phyloP scores from a whole-genome alignment of 2,797 vertebrate species.

The Perdix hodgsoniae region DNA sequence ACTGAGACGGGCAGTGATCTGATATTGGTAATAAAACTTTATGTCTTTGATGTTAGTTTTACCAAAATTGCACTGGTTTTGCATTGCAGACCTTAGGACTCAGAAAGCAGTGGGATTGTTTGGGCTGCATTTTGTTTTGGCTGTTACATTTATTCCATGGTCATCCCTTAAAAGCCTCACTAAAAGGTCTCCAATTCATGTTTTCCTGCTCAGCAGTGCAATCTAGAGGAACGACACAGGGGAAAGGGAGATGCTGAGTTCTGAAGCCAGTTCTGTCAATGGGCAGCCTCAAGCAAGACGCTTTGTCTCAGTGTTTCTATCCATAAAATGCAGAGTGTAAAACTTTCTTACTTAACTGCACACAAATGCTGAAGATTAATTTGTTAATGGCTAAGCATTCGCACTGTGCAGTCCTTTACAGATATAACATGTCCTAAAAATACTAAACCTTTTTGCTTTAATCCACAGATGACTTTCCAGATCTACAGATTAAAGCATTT shows the following conservation, averaged over 20 bases:
- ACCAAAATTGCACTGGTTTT: conserved; percentile 34
- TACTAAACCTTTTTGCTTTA: conserved; percentile 30
- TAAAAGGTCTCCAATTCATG: conserved; percentile 18
- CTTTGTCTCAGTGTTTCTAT: conserved; percentile 21
- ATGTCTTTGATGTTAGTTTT: conserved; percentile 48
- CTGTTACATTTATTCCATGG: conserved; percentile 31
- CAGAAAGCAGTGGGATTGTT: neutral
- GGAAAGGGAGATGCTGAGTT: neutral
- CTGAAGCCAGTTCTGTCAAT: neutral
- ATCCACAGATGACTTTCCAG: conserved; percentile 8
- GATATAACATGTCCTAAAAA: conserved; percentile 34
- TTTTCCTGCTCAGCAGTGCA: neutral
- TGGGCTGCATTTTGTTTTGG: conserved; percentile 25
- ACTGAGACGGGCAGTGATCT: conserved; percentile 61
- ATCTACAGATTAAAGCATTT: conserved; percentile 23
- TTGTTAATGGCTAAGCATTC: conserved; percentile 55
- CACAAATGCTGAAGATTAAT: conserved; percentile 33
- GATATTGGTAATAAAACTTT: conserved; percentile 58
- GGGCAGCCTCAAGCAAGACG: neutral
- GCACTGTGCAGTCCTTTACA: conserved; percentile 32
- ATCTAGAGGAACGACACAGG: conserved; percentile 31
- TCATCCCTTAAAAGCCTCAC: neutral
- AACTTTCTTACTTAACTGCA: neutral
- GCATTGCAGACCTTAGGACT: neutral
- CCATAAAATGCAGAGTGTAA: neutral